phyloP scores from a whole-genome alignment of 1,140 invertebrate genomes.

The Caerostris darwini region DNA sequence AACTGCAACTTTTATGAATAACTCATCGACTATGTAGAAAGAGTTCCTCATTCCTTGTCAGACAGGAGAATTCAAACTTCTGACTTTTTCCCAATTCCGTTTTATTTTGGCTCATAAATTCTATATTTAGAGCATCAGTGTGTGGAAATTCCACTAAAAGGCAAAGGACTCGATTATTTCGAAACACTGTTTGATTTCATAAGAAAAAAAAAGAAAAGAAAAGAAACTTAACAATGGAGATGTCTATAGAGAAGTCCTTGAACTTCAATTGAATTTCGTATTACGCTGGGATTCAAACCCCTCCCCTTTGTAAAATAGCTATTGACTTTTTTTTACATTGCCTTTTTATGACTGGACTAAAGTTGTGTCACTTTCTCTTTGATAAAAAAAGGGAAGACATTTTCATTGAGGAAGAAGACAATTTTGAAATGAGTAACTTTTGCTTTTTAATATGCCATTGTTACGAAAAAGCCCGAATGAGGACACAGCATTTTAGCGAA shows the following conservation, averaged over 20 bases:
- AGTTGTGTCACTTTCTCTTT: slow-evolving; percentile 45
- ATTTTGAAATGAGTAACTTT: slow-evolving; percentile 23
- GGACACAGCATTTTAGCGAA: background rate
- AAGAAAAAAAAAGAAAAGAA: background rate
- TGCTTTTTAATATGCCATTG: slow-evolving; percentile 43
- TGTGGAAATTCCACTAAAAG: slow-evolving; percentile 24
- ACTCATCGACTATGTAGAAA: background rate
- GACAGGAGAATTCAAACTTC: background rate
- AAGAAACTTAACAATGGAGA: background rate
- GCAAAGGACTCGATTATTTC: slow-evolving; percentile 39
- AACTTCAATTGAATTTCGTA: slow-evolving; percentile 15
- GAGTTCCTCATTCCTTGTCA: slow-evolving; percentile 28
- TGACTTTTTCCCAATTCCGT: background rate
- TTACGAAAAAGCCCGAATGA: background rate
- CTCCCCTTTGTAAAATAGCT: slow-evolving; percentile 1
- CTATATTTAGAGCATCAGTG: slow-evolving; percentile 40
- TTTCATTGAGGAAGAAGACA: slow-evolving; percentile 39
- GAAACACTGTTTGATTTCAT: slow-evolving; percentile 3
- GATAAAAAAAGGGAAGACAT: background rate
- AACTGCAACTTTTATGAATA: slow-evolving; percentile 14
- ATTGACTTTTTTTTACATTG: background rate
- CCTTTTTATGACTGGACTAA: background rate
- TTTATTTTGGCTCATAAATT: slow-evolving; percentile 24
- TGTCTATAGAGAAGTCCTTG: slow-evolving; percentile 26
- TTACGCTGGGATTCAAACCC: background rate